A percentile compares a stretch with the other conserved stretches of the same genome.
phyloP scores from a whole-genome alignment of 1,140 invertebrate species.

The Panagrolaimus sp. region DNA sequence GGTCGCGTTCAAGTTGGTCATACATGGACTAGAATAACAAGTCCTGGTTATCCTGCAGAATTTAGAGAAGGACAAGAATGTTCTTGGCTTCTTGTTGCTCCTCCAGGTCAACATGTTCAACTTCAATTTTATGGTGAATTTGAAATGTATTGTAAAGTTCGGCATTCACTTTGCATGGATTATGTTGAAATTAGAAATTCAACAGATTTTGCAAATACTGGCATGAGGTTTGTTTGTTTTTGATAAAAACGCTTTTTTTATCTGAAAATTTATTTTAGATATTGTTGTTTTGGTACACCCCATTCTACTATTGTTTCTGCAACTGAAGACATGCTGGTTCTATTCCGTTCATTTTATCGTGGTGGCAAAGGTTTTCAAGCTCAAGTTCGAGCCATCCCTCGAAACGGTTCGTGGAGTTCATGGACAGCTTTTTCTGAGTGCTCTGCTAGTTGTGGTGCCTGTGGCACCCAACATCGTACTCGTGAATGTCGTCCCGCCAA shows the following conservation, averaged over 20 bases:
- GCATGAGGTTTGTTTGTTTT: conserved; percentile 50
- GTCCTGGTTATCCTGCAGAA: conserved; percentile 51
- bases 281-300: conserved; percentile 57
- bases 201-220: conserved; percentile 57
- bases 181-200: conserved; percentile 57
- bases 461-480: conserved; percentile 44
- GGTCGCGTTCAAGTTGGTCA: conserved; percentile 39
- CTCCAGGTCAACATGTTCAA: conserved; percentile 48
- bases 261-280: conserved; percentile 30
- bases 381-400: conserved; percentile 43
- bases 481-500: conserved; percentile 41
- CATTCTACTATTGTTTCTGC: conserved; percentile 46
- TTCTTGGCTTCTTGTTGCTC: conserved; percentile 53
- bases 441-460: conserved; percentile 50
- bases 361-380: conserved; percentile 56
- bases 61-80: conserved; percentile 57
- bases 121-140: conserved; percentile 54
- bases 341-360: conserved; percentile 58
- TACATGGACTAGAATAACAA: conserved; percentile 43
- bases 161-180: conserved; percentile 58
- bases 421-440: conserved; percentile 51
- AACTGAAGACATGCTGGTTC: conserved; percentile 55
- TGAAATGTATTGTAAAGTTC: conserved; percentile 55
- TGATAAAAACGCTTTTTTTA: too few species aligned
- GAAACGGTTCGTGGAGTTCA: conserved; percentile 37